These are phyloP conservation scores for Drosophila tripunctata DNA, from an alignment of 2,888 invertebrate species.

Conservation along the genomic window DNA sequence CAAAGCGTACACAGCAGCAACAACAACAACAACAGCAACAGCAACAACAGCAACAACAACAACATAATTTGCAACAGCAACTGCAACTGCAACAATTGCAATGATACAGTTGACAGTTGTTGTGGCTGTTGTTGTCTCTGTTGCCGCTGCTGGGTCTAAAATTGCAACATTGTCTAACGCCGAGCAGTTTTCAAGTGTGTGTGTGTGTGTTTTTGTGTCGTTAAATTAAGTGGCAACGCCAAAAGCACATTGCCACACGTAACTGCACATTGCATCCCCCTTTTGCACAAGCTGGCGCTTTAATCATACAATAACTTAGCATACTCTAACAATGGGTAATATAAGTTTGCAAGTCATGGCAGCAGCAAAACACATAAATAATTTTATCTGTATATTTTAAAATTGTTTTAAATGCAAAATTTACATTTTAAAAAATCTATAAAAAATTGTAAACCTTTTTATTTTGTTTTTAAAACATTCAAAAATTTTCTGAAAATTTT, in stretches of 20 bases:
- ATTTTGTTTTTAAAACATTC: too few relatives aligned
- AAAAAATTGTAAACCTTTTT: too few relatives aligned
- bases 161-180: slow-evolving; percentile 76
- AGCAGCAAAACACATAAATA: neutral
- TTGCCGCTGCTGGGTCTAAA: slow-evolving; percentile 54
- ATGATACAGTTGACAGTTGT: slow-evolving; percentile 73
- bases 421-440: neutral
- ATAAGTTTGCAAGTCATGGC: neutral
- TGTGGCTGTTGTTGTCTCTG: slow-evolving; percentile 40
- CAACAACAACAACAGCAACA: slow-evolving; percentile 40
- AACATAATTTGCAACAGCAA: slow-evolving; percentile 22
- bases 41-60: slow-evolving; percentile 38
- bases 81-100: slow-evolving; percentile 71
- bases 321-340: neutral
- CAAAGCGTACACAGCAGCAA: slow-evolving; percentile 67
- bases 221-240: slow-evolving; percentile 78
- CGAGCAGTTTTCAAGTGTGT: slow-evolving; percentile 45
- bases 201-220: slow-evolving; percentile 30
- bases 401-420: neutral
- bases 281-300: neutral
- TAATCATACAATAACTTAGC: neutral
- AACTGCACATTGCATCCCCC: slow-evolving; percentile 11
- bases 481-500: too few relatives aligned
- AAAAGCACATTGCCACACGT: slow-evolving; percentile 61
- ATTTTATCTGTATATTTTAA: too few relatives aligned